These are phyloP conservation scores for Heteromyza rotundicornis DNA, from an alignment of 2,888 invertebrate genomes.

Conservation along the genomic window DNA sequence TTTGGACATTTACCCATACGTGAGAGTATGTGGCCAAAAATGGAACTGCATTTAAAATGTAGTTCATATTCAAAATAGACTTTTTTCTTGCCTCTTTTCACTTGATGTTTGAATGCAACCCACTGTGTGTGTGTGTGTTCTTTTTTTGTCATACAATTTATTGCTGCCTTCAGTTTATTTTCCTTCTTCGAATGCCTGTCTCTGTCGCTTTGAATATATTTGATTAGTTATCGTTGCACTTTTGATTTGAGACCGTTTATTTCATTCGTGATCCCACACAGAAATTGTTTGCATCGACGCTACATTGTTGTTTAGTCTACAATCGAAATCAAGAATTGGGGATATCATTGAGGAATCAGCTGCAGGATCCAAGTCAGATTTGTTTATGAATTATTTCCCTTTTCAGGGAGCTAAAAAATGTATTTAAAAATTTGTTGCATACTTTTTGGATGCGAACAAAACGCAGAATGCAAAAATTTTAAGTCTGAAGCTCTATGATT, in stretches of 20 bases:
- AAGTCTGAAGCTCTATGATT: too few species aligned
- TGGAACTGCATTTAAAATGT: not conserved
- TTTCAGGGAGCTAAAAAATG: too few species aligned
- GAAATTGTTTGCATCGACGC: not conserved
- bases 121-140: not conserved
- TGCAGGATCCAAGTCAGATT: too few species aligned
- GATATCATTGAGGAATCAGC: too few species aligned
- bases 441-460: too few species aligned
- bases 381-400: too few species aligned
- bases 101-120: not conserved
- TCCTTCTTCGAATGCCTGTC: not conserved
- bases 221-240: not conserved
- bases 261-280: conserved; percentile 8
- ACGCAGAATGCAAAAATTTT: too few species aligned
- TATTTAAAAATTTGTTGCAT: too few species aligned
- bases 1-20: conserved; percentile 6
- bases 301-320: not conserved
- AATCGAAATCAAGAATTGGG: too few species aligned
- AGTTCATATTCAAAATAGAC: not conserved
- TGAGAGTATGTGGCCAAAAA: too few species aligned
- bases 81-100: not conserved
- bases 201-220: not conserved
- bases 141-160: not conserved
- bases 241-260: not conserved
- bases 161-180: not conserved